Evolutionary conservation across 2,888 invertebrate genomes (phyloP).

Genomic region (Drosophila dives): DNA sequence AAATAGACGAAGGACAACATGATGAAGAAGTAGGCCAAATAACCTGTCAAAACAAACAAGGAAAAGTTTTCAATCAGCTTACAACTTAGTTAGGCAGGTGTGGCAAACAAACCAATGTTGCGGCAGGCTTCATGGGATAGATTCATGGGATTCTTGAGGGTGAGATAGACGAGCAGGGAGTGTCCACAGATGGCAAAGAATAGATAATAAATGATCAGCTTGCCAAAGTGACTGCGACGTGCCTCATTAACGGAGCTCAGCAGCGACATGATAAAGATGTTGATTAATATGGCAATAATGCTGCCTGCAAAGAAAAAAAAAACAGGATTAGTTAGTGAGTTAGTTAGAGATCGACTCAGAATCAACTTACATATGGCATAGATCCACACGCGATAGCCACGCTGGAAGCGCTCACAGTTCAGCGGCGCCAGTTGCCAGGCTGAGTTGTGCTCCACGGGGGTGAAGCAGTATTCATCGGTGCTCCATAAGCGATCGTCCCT

Average conservation of each 20-base stretch:
- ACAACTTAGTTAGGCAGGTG: accelerated
- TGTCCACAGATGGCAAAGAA: constrained; percentile 67
- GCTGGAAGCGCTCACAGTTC: constrained; percentile 76
- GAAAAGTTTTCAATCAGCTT: too few relatives aligned
- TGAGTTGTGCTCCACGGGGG: constrained; percentile 71
- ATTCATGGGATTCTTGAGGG: constrained; percentile 76
- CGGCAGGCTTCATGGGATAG: constrained; percentile 72
- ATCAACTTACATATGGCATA: constrained; percentile 75
- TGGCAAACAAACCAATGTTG: constrained; percentile 63
- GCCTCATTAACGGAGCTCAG: constrained; percentile 72
- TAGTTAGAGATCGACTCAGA: accelerated
- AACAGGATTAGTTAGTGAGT: neutral
- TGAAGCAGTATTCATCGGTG: constrained; percentile 79
- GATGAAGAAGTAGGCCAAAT: constrained; percentile 76
- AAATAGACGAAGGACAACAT: constrained; percentile 75
- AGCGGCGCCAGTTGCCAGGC: constrained; percentile 72
- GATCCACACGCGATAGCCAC: constrained; percentile 78
- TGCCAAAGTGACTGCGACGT: constrained; percentile 76
- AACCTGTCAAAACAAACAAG: constrained; percentile 54
- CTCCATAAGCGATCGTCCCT: constrained; percentile 64
- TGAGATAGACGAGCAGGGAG: constrained; percentile 70
- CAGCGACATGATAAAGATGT: constrained; percentile 69
- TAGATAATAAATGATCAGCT: constrained; percentile 75
- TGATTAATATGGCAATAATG: constrained; percentile 74
- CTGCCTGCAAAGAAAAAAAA: constrained; percentile 51